Evolutionary conservation across 1,140 invertebrate genomes (phyloP).

Genomic region (Danaus plexippus): DNA sequence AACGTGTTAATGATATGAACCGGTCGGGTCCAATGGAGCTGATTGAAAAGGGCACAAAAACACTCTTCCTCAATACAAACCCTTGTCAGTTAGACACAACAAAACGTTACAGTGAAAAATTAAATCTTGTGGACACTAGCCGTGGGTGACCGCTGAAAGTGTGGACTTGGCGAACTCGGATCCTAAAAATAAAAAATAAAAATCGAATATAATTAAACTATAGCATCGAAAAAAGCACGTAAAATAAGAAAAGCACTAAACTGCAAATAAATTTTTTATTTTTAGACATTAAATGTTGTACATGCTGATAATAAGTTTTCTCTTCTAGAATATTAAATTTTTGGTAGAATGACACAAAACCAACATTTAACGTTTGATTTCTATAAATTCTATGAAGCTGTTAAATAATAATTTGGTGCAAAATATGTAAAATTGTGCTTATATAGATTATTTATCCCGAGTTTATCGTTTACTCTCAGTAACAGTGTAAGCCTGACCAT

Average conservation of each 20-base stretch:
- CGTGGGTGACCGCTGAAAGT: slow-evolving; percentile 18
- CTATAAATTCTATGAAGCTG: too few species aligned
- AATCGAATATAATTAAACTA: too few species aligned
- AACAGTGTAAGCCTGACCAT: slow-evolving; percentile 48
- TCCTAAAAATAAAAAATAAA: background rate
- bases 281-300: too few species aligned
- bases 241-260: too few species aligned
- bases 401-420: too few species aligned
- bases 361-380: too few species aligned
- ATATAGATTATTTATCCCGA: slow-evolving; percentile 2
- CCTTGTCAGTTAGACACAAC: slow-evolving; percentile 52
- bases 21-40: slow-evolving; percentile 30
- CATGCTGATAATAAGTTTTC: too few species aligned
- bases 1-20: slow-evolving; percentile 53
- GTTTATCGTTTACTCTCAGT: slow-evolving; percentile 23
- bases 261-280: too few species aligned
- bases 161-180: slow-evolving; percentile 22
- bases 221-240: too few species aligned
- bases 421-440: slow-evolving; percentile 9
- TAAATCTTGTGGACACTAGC: slow-evolving; percentile 63
- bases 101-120: slow-evolving; percentile 69
- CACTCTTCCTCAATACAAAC: slow-evolving; percentile 54
- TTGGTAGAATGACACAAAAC: too few species aligned
- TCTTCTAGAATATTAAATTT: too few species aligned
- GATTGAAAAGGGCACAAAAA: slow-evolving; percentile 57